Base-by-base conservation (phyloP, 1,140 invertebrate species). In the Neodiprion lecontei region DNA sequence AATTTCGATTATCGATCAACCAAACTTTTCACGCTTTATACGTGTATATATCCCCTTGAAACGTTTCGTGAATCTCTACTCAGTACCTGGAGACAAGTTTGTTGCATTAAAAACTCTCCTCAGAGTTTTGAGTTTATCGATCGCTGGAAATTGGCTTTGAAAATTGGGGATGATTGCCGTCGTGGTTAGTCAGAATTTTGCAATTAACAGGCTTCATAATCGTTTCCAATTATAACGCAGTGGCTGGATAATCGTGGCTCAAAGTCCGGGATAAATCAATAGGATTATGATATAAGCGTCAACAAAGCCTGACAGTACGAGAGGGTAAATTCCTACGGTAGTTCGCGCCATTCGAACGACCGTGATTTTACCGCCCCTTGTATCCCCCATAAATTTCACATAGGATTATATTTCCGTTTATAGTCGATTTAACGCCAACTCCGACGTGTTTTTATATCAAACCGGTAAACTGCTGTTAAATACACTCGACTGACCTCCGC, bases 181-280 rank as follows among this genome's bases (percentile, higher is more conserved):
- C 5, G 28, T 1, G 28, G 28, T 40, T 40, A 40, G 28, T 40
- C 1, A 40, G 28, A 40, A 40, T 40, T 40, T 40, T 40, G 28
- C 28, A 40, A 40, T 40, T 40, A 40, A 40, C 28, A 40, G 1
- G 79, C 72, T 61, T 78, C 79, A 81, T 80, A 79, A 83, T 79
- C 74, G 74, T 72, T 70, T 70, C 74, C 77, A 81, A 84, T 84
- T 83, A 84, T 83, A 79, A 84, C 78, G 75, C 73, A 74, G 71
- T 77, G 79, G 72, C 72, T 75, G 67, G 71, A 71, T 82, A 84
- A 84, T 81, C 80, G 53, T 17, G 79, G 80, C 80, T 84, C 81
- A 79, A 74, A 79, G 48, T 78, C 72, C 48, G 70, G 72, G 73
- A 83, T 82, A 81, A 81, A 84, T 81, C 79, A 72, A 77, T 77